These are phyloP conservation scores for Tanypteryx hageni DNA, from an alignment of 2,888 invertebrate species.

Conservation along the genomic window DNA sequence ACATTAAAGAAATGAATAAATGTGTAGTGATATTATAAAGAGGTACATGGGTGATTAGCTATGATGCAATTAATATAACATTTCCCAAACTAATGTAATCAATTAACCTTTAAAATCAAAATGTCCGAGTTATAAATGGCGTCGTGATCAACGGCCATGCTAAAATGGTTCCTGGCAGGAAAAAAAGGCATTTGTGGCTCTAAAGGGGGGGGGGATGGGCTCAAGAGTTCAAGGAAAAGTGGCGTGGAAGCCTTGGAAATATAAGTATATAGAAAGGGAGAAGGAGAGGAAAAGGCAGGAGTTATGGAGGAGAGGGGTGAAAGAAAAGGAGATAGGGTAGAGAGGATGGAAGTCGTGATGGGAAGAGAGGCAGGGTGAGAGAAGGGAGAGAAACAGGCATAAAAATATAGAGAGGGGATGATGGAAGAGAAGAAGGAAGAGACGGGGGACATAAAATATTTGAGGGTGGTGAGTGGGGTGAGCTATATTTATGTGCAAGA, in stretches of 20 bases:
- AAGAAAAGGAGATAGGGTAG: neutral
- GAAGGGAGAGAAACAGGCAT: neutral
- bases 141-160: slow-evolving; percentile 17
- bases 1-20: neutral
- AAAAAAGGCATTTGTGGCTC: neutral
- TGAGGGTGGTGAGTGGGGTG: no score
- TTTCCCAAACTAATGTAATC: slow-evolving; percentile 1
- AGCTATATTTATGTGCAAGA: no score
- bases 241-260: neutral
- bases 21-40: neutral
- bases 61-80: neutral
- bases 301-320: neutral
- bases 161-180: neutral
- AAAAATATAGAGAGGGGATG: neutral
- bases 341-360: neutral
- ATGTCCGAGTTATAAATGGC: slow-evolving; percentile 30
- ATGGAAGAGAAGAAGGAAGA: neutral
- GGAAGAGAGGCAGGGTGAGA: neutral
- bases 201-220: neutral
- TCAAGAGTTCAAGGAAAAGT: neutral
- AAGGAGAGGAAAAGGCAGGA: neutral
- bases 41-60: neutral
- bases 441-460: neutral
- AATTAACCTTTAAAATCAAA: slow-evolving; percentile 17
- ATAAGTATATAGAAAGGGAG: neutral